Conservation (phyloP, 2,888 invertebrate species). For the Anaspis maculata region DNA sequence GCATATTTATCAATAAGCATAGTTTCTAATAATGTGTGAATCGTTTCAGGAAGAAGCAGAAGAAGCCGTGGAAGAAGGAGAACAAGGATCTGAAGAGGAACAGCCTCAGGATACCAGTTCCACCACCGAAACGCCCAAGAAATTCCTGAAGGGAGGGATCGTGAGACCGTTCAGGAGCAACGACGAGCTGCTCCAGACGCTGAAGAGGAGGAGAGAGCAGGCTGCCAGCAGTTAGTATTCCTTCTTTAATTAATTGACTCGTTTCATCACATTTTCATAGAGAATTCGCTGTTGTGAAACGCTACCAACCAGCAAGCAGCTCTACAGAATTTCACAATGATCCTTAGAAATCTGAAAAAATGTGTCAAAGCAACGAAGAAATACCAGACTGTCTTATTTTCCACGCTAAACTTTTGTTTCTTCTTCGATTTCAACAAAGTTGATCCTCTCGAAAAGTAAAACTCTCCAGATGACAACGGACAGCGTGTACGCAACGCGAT, state of each 20-base stretch:
- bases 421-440: too few species aligned
- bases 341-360: neutral
- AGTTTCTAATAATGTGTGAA: too few species aligned
- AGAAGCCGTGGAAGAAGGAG: slow-evolving; percentile 45
- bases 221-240: slow-evolving; percentile 50
- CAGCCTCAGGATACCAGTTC: slow-evolving; percentile 49
- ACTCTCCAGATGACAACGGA: too few species aligned
- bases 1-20: too few species aligned
- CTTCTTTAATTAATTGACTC: neutral
- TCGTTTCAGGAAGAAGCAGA: slow-evolving; percentile 25
- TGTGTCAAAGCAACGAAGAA: neutral
- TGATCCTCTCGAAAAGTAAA: too few species aligned
- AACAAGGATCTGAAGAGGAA: slow-evolving; percentile 51
- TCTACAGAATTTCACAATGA: too few species aligned
- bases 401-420: too few species aligned
- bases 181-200: slow-evolving; percentile 62
- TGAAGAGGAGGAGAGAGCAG: slow-evolving; percentile 65
- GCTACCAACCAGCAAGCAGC: too few species aligned
- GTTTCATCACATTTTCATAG: neutral
- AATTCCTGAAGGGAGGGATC: slow-evolving; percentile 54
- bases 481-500: too few species aligned
- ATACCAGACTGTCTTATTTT: too few species aligned
- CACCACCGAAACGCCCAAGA: slow-evolving; percentile 62
- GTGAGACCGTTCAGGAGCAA: slow-evolving; percentile 73
- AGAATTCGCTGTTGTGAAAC: too few species aligned